Evolutionary conservation across 1,140 invertebrate genomes (phyloP).

Genomic region (Pogonus chalceus): DNA sequence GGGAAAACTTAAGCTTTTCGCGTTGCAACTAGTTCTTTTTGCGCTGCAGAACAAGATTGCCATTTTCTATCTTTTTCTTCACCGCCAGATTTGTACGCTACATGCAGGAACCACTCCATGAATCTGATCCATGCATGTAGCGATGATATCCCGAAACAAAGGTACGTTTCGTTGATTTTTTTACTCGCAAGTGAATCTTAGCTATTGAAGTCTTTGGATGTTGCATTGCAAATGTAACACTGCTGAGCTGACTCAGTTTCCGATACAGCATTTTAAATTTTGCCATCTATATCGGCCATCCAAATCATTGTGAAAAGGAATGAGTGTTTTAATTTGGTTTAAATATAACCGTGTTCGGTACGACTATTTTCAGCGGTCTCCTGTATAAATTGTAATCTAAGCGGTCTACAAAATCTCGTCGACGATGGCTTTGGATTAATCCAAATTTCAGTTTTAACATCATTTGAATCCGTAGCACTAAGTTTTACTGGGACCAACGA

Average conservation of each 20-base stretch:
- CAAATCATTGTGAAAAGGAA: conserved; percentile 15
- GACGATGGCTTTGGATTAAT: conserved; percentile 30
- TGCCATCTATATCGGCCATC: conserved; percentile 25
- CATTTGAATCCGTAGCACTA: conserved; percentile 3
- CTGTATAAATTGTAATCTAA: conserved; percentile 25
- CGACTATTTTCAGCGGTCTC: conserved; percentile 20
- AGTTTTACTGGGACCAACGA: conserved; percentile 26
- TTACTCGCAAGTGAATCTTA: too few species aligned
- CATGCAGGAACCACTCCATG: too few species aligned
- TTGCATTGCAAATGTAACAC: too few species aligned
- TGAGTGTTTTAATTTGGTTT: conserved; percentile 19
- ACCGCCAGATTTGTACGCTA: too few species aligned
- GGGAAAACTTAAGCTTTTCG: neutral
- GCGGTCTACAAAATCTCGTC: conserved; percentile 27
- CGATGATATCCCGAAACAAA: too few species aligned
- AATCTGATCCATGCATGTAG: too few species aligned
- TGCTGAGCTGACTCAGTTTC: conserved; percentile 25
- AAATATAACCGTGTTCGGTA: conserved; percentile 17
- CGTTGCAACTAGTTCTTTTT: neutral
- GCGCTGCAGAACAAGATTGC: too few species aligned
- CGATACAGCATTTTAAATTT: conserved; percentile 33
- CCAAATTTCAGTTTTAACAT: conserved; percentile 22
- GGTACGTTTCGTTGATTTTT: too few species aligned
- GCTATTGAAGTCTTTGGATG: too few species aligned
- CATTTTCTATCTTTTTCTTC: too few species aligned